These are phyloP conservation scores for Megathymus violae DNA, from an alignment of 1,140 invertebrate species.

Conservation along the genomic window DNA sequence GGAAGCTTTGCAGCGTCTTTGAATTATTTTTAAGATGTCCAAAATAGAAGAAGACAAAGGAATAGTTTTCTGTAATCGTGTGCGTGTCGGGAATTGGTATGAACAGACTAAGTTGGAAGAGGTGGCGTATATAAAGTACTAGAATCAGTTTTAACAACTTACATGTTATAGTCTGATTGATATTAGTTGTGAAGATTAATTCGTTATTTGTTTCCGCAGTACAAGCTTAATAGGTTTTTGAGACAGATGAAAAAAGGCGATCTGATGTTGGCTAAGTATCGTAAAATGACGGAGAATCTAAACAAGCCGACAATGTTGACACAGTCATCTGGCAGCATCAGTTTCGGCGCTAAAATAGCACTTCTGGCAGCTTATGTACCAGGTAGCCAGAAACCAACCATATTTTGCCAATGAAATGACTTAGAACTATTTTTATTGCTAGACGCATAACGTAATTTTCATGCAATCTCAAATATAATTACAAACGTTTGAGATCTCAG, in stretches of 20 bases:
- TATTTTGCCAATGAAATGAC: no score
- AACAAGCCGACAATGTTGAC: slow-evolving; percentile 65
- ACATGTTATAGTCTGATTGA: no score
- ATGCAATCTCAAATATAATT: no score
- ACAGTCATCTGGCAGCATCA: slow-evolving; percentile 60
- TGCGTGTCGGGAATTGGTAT: slow-evolving; percentile 74
- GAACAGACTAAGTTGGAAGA: slow-evolving; percentile 71
- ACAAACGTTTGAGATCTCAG: no score
- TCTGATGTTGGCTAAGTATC: slow-evolving; percentile 67
- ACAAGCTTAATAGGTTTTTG: slow-evolving; percentile 66
- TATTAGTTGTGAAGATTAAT: neutral
- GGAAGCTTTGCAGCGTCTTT: neutral
- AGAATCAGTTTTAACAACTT: slow-evolving; percentile 11
- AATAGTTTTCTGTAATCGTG: slow-evolving; percentile 71
- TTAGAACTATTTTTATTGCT: no score
- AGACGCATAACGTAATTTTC: no score
- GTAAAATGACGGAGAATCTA: slow-evolving; percentile 72
- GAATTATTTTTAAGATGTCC: slow-evolving; percentile 37
- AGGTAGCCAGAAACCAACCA: no score
- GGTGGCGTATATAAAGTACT: slow-evolving; percentile 39
- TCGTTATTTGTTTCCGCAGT: slow-evolving; percentile 44
- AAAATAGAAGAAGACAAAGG: slow-evolving; percentile 68
- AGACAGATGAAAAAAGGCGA: slow-evolving; percentile 74
- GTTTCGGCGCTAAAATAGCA: slow-evolving; percentile 66
- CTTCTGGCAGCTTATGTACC: slow-evolving; percentile 67